These are phyloP conservation scores for Rhingia campestris DNA, from an alignment of 2,888 invertebrate genomes.

Conservation along the genomic window DNA sequence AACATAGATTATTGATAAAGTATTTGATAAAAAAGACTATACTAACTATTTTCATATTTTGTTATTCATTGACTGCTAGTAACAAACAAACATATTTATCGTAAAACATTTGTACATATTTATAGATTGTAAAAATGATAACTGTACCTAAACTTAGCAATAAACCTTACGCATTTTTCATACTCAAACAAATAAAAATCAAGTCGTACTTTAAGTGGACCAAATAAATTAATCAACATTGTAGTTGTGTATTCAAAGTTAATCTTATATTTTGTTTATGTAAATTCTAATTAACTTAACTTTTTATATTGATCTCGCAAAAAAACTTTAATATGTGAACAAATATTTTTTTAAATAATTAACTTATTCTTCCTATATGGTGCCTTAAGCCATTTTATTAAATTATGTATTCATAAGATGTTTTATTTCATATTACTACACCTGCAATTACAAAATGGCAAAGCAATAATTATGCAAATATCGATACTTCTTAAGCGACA, in stretches of 20 bases:
- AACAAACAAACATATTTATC: no score
- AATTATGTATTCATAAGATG: conserved; percentile 17
- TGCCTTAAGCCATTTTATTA: conserved; percentile 43
- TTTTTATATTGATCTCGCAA: background rate
- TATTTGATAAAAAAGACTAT: no score
- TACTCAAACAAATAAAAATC: no score
- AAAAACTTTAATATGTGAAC: conserved; percentile 1
- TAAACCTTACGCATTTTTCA: no score
- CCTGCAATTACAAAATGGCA: conserved; percentile 4
- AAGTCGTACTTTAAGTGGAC: background rate
- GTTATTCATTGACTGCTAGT: no score
- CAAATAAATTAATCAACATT: background rate
- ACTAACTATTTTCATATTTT: no score
- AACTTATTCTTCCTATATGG: conserved; percentile 49
- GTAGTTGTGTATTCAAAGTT: background rate
- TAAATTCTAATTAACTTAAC: background rate
- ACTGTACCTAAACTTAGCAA: no score
- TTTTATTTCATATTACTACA: conserved; percentile 4
- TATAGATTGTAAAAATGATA: no score
- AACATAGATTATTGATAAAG: no score
- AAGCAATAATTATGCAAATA: conserved; percentile 15
- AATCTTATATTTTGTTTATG: background rate
- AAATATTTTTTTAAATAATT: conserved; percentile 18
- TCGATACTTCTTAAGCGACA: conserved; percentile 14
- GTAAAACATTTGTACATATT: no score